A percentile compares a stretch with the other conserved stretches of the same genome.
Evolutionary conservation across 1,140 invertebrate species (phyloP).

Genomic region (Acromyrmex echinatior): DNA sequence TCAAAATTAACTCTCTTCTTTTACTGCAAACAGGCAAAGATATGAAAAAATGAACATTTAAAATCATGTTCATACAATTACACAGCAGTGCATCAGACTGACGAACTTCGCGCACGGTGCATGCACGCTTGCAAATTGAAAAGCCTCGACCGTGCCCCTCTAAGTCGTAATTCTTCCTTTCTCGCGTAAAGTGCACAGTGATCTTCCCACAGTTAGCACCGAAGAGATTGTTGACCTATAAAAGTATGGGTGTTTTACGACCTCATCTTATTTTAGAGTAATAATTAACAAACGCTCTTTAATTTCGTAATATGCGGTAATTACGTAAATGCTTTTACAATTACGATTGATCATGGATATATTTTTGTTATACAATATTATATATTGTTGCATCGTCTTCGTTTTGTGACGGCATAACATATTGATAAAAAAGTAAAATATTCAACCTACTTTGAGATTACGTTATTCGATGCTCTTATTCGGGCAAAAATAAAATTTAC

Average conservation of each 20-base stretch:
- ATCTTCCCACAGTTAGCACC: background rate
- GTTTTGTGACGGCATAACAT: background rate
- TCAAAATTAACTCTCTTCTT: constrained; percentile 9
- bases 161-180: background rate
- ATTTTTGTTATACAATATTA: background rate
- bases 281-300: background rate
- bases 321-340: constrained; percentile 4
- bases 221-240: constrained; percentile 15
- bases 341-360: background rate
- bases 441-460: background rate
- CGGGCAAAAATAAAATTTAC: background rate
- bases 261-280: background rate
- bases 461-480: background rate
- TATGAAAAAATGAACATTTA: background rate
- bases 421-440: background rate
- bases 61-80: constrained; percentile 12
- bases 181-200: background rate
- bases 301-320: background rate
- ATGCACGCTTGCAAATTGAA: constrained; percentile 40
- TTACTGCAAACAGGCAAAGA: background rate
- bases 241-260: background rate
- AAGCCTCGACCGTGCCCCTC: constrained; percentile 1
- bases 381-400: background rate
- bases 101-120: background rate
- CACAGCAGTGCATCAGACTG: background rate